Evolutionary conservation across 2,888 invertebrate genomes (phyloP), one percentile per base, ranked within the genome.

Genomic region (Pelosia muscerda): DNA sequence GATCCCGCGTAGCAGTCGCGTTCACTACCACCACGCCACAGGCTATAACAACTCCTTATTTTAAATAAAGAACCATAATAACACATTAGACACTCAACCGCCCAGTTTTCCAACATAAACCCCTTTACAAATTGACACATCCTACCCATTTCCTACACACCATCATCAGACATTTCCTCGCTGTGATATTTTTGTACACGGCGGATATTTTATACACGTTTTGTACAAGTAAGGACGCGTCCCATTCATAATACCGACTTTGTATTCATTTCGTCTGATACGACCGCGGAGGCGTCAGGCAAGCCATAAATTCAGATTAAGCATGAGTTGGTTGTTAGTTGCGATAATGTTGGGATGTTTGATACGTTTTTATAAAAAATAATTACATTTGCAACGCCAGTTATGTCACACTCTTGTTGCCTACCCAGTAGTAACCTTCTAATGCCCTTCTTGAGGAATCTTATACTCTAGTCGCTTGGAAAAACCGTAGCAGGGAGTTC

Each of bases 281-380:
- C 69, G 73, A 78, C 70, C 68, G 76, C 66, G 74, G 76, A 75
- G 78, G 77, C 84, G 86, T 85, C 86, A 84, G 77, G 71, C 76
- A 71, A 77, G 74, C 79, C 83, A 86, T 86, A 86, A 86, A 86
- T 86, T 85, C 84, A 84, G 87, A 86, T 87, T 87, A 86, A 76
- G 79, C 72, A 75, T 67, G 72, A 81, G 67, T 61, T 71, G 62
- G 59, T 53, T 10, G 57, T 11, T 28, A 58, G 28, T 81, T 60
- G 8, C 28, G 57, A 4, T 74, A 8, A 19, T 75, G 79, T 69
- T 23, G 2, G 11, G 13, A 31, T 2, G 28, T 79, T 74, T 15
- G 70, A 63, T 31, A 10, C 69, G 4, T 56, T 64, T 57, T 60
- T 25, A 55, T n/a, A 25, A 55, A 5, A 11, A 38, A 38, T 28